Evolutionary conservation across 2,797 vertebrate genomes (phyloP), one percentile per base, ranked within the genome.

Genomic region (Apodemus agrarius): DNA sequence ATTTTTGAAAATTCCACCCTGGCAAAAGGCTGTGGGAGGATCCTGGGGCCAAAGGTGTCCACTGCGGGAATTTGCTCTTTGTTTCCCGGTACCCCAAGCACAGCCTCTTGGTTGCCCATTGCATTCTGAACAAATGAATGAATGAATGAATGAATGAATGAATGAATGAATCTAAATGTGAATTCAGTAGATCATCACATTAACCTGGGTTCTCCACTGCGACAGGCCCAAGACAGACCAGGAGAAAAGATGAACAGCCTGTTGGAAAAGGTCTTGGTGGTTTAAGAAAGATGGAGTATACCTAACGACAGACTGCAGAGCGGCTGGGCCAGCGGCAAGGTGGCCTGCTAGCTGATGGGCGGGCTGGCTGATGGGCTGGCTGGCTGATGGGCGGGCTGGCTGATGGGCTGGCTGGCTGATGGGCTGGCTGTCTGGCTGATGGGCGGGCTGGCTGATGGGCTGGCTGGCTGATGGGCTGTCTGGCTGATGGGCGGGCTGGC

Each of bases 1-100:
- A 85, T 81, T 86, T 86, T 57, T 81, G 74, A 82, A 93, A 95
- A 82, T 85, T 84, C 52, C 1, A 59, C 37, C 37, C 61, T 61
- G 63, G 65, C 31, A 61, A 63, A 54, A 88, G 59, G n/a, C 37
- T 7, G 6, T 49, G 59, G 59, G 43, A 49, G 22, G 49, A 14
- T 17, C n/a, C 14, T 57, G n/a, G 49, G 49, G 37, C 37, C 8
- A 57, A 40, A 83, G 31, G 7, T 12, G 4, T 13, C 11, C 10
- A 19, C 43, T 92, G 21, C 52, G 54, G 52, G 80, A 80, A 89
- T 43, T 61, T 46, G 11, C 17, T 29, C 46, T 89, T 21, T 31
- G 29, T 54, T 86, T 85, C 75, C 46, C 59, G 34, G 2, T 26
- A 54, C 72, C 57, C 22, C 12, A 52, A 54, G 85, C 46, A 65